A percentile compares a stretch with the other conserved stretches of the same genome.
Conservation (phyloP, 1,140 invertebrate genomes). For the Hyles euphorbiae region DNA sequence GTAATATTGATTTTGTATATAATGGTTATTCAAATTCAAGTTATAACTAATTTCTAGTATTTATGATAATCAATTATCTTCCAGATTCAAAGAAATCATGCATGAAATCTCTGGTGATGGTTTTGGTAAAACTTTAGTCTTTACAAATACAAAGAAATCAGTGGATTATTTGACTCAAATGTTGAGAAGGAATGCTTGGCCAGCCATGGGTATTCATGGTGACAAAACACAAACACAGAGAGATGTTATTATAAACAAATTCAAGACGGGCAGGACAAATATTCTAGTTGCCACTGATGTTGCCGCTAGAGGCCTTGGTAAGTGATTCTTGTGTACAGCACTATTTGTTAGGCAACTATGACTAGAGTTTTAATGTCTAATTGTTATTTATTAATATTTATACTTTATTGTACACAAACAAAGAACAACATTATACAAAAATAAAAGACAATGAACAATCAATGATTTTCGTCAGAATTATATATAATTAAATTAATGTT, state of each 20-base stretch:
- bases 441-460: too few species aligned
- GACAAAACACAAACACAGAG: constrained; percentile 84
- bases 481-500: too few species aligned
- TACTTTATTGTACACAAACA: too few species aligned
- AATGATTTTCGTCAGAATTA: too few species aligned
- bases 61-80: constrained; percentile 15
- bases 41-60: too few species aligned
- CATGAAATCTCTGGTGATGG: constrained; percentile 83
- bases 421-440: too few species aligned
- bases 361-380: too few species aligned
- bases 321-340: constrained; percentile 9
- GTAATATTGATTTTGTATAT: neutral
- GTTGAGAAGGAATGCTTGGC: constrained; percentile 81
- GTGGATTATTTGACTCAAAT: constrained; percentile 81
- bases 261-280: constrained; percentile 46
- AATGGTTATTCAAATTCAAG: too few species aligned
- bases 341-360: neutral
- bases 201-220: constrained; percentile 83
- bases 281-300: constrained; percentile 88
- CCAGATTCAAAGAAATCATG: constrained; percentile 81
- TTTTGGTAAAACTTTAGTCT: constrained; percentile 86
- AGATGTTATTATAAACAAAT: constrained; percentile 71
- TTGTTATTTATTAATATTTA: too few species aligned
- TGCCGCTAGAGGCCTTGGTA: constrained; percentile 86
- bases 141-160: constrained; percentile 92